phyloP scores from a whole-genome alignment of 2,888 invertebrate species.

The Cataglyphis altisquamis region DNA sequence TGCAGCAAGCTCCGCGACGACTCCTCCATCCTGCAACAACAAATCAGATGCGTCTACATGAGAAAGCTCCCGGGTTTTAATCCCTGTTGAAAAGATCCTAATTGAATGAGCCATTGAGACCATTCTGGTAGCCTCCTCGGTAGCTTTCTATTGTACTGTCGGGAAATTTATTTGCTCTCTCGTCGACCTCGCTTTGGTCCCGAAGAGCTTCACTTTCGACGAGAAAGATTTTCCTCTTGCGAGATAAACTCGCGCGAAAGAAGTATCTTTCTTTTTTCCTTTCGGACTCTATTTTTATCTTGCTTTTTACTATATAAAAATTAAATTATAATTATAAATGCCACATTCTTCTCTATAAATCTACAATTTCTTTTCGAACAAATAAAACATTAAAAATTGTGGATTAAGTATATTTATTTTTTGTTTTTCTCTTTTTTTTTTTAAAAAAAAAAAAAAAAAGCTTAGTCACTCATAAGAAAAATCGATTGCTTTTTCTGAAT shows the following conservation, averaged over 20 bases:
- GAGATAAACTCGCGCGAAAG: constrained; percentile 11
- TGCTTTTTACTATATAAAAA: not conserved
- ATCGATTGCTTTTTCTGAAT: not conserved
- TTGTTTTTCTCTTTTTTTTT: not conserved
- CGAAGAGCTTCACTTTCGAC: constrained; percentile 15
- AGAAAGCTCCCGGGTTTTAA: constrained; percentile 68
- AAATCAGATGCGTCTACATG: constrained; percentile 69
- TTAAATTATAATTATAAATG: not conserved
- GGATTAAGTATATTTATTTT: not conserved
- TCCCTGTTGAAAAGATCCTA: constrained; percentile 69
- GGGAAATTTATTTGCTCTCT: constrained; percentile 49
- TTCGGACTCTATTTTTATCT: not conserved
- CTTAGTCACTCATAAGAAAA: not conserved
- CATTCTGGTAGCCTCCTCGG: constrained; percentile 24
- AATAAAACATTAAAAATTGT: constrained; percentile 12
- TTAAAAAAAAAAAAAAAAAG: not conserved
- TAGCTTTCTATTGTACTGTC: constrained; percentile 34
- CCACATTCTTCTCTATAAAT: not conserved
- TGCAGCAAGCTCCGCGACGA: constrained; percentile 91
- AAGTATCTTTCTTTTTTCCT: not conserved
- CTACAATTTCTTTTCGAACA: not conserved
- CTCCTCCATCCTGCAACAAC: constrained; percentile 91
- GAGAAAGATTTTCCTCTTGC: constrained; percentile 7
- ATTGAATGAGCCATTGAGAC: constrained; percentile 62
- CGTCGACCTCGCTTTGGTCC: not conserved